These are phyloP conservation scores for Plectropomus leopardus DNA, from an alignment of 2,113 vertebrate species.

Conservation along the genomic window DNA sequence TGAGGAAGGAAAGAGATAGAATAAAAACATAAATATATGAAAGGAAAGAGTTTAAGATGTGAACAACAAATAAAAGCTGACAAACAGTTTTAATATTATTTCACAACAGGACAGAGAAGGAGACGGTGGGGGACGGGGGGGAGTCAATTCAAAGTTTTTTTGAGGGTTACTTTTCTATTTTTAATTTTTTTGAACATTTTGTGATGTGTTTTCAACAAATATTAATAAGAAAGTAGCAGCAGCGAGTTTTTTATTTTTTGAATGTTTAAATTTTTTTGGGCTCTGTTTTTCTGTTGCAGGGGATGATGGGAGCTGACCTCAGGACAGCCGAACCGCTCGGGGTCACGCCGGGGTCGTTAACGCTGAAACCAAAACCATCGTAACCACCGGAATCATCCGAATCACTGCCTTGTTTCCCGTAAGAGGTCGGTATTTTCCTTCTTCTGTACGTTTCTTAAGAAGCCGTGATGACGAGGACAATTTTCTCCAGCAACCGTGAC, in stretches of 20 bases:
- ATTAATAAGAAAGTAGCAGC: slow-evolving; percentile 81
- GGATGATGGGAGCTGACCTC: slow-evolving; percentile 70
- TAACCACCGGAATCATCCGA: not conserved
- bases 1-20: not conserved
- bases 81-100: slow-evolving; percentile 8
- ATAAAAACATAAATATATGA: slow-evolving; percentile 52
- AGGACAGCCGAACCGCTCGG: slow-evolving; percentile 54
- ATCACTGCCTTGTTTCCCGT: not conserved
- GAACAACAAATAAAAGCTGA: slow-evolving; percentile 69
- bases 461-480: not conserved
- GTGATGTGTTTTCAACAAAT: slow-evolving; percentile 84
- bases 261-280: slow-evolving; percentile 72
- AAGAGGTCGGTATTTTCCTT: not conserved
- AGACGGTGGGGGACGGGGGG: not conserved
- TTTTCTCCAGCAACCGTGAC: not conserved
- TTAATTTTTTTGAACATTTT: slow-evolving; percentile 79
- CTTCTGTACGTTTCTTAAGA: not conserved
- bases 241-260: slow-evolving; percentile 70
- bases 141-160: slow-evolving; percentile 82
- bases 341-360: slow-evolving; percentile 8
- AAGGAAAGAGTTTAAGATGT: slow-evolving; percentile 17
- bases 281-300: slow-evolving; percentile 87
- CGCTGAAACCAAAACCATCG: slow-evolving; percentile 38
- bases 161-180: slow-evolving; percentile 66
- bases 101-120: not conserved